Percentiles rank a stretch among this genome's conserved stretches.
These are phyloP conservation scores for Zenarchopterus dispar DNA, from an alignment of 2,797 vertebrate genomes.

Conservation along the genomic window DNA sequence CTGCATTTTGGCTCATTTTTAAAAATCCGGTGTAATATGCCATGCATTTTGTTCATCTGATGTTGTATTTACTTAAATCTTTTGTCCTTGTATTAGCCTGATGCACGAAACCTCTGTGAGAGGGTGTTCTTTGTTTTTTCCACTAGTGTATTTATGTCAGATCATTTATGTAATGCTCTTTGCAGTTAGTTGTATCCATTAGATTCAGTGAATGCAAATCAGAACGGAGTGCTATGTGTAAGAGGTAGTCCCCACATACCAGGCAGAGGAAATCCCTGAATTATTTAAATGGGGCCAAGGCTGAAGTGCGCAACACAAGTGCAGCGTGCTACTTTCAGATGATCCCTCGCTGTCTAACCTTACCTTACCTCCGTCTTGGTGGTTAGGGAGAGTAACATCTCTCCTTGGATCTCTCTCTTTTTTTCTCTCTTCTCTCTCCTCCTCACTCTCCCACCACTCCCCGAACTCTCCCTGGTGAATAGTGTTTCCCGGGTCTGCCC, in stretches of 20 bases:
- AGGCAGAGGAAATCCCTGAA: constrained; percentile 38
- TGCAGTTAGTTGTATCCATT: too few species aligned
- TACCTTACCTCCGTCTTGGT: constrained; percentile 70
- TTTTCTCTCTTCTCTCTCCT: constrained; percentile 70
- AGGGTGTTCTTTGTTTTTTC: too few species aligned
- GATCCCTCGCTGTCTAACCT: constrained; percentile 76
- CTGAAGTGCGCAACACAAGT: constrained; percentile 47
- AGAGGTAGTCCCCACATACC: constrained; percentile 24
- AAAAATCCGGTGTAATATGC: too few species aligned
- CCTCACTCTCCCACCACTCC: constrained; percentile 38
- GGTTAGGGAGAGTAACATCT: constrained; percentile 81
- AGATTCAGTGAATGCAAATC: too few species aligned
- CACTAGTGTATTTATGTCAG: too few species aligned
- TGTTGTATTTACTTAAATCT: too few species aligned
- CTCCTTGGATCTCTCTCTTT: constrained; percentile 76
- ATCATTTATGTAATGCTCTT: too few species aligned
- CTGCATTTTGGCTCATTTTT: too few species aligned
- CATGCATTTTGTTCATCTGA: too few species aligned
- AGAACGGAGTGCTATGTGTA: too few species aligned
- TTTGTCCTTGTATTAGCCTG: too few species aligned
- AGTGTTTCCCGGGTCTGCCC: constrained; percentile 77
- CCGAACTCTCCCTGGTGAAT: constrained; percentile 72
- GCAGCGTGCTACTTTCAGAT: constrained; percentile 65
- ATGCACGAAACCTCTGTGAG: too few species aligned
- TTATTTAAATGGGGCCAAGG: constrained; percentile 25